Percentiles rank a stretch among this genome's conserved stretches.
phyloP scores from a whole-genome alignment of 2,113 vertebrate genomes.

The Pachyramphus minor region DNA sequence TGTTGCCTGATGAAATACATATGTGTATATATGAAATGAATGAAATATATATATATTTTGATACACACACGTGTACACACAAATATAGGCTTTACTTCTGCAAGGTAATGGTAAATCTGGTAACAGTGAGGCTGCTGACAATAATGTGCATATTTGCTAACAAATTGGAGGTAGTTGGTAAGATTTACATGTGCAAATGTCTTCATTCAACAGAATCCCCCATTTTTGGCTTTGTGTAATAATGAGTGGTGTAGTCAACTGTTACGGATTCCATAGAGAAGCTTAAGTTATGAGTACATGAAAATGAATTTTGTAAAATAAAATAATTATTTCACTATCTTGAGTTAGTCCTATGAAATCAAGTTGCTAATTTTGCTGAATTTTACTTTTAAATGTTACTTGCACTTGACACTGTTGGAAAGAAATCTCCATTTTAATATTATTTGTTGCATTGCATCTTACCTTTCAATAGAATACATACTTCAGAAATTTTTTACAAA shows the following conservation, averaged over 20 bases:
- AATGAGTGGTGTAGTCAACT: background rate
- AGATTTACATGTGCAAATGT: background rate
- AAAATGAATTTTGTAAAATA: background rate
- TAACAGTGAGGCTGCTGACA: background rate
- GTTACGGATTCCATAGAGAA: background rate
- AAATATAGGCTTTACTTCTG: background rate
- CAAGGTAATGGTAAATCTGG: background rate
- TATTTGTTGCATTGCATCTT: background rate
- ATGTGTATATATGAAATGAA: background rate
- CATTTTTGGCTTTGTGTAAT: background rate
- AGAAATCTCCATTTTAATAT: background rate
- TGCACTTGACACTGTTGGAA: background rate
- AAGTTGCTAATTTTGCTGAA: background rate
- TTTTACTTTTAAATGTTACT: background rate
- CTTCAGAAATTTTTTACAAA: background rate
- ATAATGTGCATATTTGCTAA: background rate
- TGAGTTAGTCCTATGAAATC: background rate
- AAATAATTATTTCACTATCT: background rate
- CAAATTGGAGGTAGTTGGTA: background rate
- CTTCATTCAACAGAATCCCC: background rate
- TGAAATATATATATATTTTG: no score
- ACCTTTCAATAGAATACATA: background rate
- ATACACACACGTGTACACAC: accelerated
- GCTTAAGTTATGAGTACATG: background rate
- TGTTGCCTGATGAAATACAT: background rate